These are phyloP conservation scores for Crotophaga sulcirostris DNA, from an alignment of 2,113 vertebrate genomes.

Conservation along the genomic window DNA sequence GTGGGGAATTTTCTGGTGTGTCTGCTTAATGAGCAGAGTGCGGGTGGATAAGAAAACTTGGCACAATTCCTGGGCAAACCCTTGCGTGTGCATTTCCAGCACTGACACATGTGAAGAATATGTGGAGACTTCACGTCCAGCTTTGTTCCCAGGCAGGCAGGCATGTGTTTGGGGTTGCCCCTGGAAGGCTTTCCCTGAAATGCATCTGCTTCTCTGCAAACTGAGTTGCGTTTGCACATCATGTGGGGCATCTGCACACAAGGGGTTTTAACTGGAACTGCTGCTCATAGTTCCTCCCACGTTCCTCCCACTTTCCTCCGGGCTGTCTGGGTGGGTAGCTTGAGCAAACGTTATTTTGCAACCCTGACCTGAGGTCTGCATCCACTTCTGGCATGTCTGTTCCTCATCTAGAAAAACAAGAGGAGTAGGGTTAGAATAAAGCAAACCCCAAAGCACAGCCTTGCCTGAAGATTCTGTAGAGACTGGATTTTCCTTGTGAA, in stretches of 20 bases:
- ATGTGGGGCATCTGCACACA: rapidly evolving
- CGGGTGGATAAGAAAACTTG: not conserved
- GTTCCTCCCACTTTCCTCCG: not conserved
- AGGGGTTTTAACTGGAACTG: not conserved
- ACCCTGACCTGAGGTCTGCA: not conserved
- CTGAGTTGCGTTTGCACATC: not conserved
- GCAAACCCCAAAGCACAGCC: not conserved
- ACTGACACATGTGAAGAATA: not conserved
- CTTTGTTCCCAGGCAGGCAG: not conserved
- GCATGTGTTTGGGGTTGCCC: not conserved
- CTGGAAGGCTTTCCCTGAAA: not conserved
- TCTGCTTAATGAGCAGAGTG: not conserved
- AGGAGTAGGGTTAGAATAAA: not conserved
- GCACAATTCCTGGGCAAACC: not conserved
- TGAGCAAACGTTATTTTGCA: not conserved
- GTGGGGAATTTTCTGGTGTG: not conserved
- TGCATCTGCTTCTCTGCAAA: not conserved
- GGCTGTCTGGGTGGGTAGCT: not conserved
- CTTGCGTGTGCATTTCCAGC: not conserved
- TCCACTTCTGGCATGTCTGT: not conserved
- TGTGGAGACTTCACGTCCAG: not conserved
- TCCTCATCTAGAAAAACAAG: not conserved
- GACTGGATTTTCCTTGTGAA: not conserved
- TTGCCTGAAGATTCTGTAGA: not conserved
- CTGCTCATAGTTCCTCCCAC: not conserved